Percentiles rank a stretch among this genome's conserved stretches.
These are phyloP conservation scores for Zaprionus lineosus DNA, from an alignment of 2,888 invertebrate genomes.

Conservation along the genomic window DNA sequence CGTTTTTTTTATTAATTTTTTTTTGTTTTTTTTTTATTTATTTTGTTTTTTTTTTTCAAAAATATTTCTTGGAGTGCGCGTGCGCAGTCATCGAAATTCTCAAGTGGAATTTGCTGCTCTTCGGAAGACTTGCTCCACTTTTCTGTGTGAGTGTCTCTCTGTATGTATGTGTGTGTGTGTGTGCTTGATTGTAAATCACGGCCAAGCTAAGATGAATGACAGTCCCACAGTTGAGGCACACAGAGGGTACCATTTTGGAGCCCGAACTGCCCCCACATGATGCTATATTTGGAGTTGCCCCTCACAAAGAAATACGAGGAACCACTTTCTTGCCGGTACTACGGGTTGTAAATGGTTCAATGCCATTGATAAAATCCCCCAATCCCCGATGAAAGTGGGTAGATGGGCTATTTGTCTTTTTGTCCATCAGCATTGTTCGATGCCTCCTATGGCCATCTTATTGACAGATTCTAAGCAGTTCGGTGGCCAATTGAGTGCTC, in stretches of 20 bases:
- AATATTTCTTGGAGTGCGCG: constrained; percentile 63
- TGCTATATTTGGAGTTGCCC: constrained; percentile 37
- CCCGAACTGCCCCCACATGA: constrained; percentile 33
- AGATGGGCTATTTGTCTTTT: no score
- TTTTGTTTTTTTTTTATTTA: constrained; percentile 59
- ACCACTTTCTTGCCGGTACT: no score
- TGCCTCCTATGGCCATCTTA: no score
- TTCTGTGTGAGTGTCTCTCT: no score
- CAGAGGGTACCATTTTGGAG: constrained; percentile 18
- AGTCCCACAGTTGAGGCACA: constrained; percentile 25
- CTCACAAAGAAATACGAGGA: constrained; percentile 4
- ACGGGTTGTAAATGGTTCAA: no score
- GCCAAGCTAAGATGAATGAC: constrained; percentile 36
- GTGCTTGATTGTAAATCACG: no score
- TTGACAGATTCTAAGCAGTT: no score
- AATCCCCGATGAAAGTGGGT: no score
- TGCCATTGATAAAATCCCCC: no score
- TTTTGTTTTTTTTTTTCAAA: constrained; percentile 2
- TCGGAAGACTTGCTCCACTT: constrained; percentile 64
- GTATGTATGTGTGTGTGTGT: background rate
- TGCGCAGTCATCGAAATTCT: constrained; percentile 69
- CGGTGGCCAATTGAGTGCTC: no score
- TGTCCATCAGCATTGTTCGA: no score
- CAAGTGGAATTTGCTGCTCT: constrained; percentile 71
- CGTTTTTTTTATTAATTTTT: constrained; percentile 25